Base-by-base conservation (phyloP, 2,888 invertebrate species). In the Synanthedon andrenaeformis region DNA sequence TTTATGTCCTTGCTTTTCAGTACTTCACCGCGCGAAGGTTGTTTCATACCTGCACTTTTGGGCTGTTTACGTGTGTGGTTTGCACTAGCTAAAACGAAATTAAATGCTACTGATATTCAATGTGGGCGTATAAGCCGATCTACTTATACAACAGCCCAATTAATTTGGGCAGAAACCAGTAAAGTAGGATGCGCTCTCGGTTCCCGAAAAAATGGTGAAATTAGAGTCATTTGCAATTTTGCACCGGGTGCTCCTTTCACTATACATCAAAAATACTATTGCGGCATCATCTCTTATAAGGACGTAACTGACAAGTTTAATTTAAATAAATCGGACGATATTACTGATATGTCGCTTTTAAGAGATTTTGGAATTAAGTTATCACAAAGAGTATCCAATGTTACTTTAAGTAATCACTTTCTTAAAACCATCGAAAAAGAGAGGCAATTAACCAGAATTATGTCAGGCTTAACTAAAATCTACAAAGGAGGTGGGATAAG, bases 111-210 rank as follows among this genome's bases (percentile, higher is more conserved):
- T 17, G 84, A 84, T 58, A 62, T 87, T 1, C 55, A 69, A 52
- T 86, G 86, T 59, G 85, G 84, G 1, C 76, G 78, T 54, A 68
- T 74, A 12, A 65, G 74, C 23, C 63, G 68, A 19, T 54, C 56
- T 1, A 83, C 82, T 8, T 81, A 67, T 57, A 69, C 71, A 52
- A 77, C 85, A 48, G 76, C 69, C 11, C 85, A 86, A 57, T 58
- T 87, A 42, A 54, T 87, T 49, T 85, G 84, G 84, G 83, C 84
- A 3, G 65, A 72, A 17, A 85, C 85, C 4, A 64, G 62, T 53
- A 81, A 82, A 75, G 69, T 87, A 14, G 86, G 86, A 51, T 87
- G 86, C 63, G 85, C 84, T 11, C 82, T 70, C 57, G 82, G 74
- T 41, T 56, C 58, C 56, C 64, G 62, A 45, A 13, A 49, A 2